Conservation (phyloP, 2,888 invertebrate genomes). For the Lobophora halterata region DNA sequence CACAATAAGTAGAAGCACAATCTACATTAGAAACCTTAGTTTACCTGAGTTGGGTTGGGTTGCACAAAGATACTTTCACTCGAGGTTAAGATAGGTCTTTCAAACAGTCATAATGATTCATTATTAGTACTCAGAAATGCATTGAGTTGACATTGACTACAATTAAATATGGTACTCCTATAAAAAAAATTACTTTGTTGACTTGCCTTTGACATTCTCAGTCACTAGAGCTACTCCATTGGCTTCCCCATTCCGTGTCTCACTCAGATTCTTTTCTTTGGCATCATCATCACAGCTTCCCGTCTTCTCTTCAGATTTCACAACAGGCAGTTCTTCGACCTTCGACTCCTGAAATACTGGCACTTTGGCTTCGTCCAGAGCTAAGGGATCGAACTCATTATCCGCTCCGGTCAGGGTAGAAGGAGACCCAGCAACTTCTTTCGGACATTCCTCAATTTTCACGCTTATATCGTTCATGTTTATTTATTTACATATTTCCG, state of each 20-base stretch:
- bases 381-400: conserved; percentile 68
- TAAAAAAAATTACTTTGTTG: conserved; percentile 10
- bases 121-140: too few species aligned
- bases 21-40: too few species aligned
- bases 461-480: conserved; percentile 78
- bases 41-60: too few species aligned
- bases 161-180: too few species aligned
- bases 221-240: conserved; percentile 39
- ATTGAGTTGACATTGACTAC: too few species aligned
- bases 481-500: conserved; percentile 80
- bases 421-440: conserved; percentile 49
- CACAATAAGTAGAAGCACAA: too few species aligned
- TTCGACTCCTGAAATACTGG: conserved; percentile 42
- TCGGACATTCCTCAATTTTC: conserved; percentile 67
- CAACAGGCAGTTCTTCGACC: conserved; percentile 36
- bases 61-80: too few species aligned
- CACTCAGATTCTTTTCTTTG: conserved; percentile 67
- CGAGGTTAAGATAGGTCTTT: too few species aligned
- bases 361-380: conserved; percentile 54
- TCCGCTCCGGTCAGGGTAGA: conserved; percentile 47
- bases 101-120: too few species aligned
- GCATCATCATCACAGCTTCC: conserved; percentile 74
- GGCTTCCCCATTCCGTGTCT: conserved; percentile 44
- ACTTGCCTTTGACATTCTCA: conserved; percentile 46
- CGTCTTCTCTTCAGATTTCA: conserved; percentile 49